Conservation (phyloP, 2,113 vertebrate species). For the Sisor rabdophorus region DNA sequence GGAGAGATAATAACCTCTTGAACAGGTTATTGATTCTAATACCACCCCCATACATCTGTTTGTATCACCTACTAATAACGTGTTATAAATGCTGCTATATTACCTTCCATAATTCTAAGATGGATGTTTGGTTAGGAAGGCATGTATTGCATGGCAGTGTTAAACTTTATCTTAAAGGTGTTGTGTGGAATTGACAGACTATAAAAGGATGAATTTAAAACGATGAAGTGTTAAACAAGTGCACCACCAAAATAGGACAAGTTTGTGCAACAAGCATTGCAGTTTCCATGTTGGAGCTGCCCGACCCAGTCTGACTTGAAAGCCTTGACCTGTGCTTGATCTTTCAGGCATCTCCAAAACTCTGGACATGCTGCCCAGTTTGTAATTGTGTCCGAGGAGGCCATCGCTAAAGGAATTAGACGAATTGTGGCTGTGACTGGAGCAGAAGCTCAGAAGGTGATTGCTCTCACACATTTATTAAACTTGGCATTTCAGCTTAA, state of each 20-base stretch:
- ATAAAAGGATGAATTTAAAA: too few species aligned
- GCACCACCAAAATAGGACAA: neutral
- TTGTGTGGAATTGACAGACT: too few species aligned
- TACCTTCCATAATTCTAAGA: too few species aligned
- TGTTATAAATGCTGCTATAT: too few species aligned
- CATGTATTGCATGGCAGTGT: too few species aligned
- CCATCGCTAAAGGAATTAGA: constrained; percentile 96
- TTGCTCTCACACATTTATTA: constrained; percentile 4
- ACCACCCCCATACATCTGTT: too few species aligned
- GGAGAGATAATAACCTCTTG: too few species aligned
- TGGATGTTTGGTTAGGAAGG: too few species aligned
- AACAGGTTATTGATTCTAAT: too few species aligned
- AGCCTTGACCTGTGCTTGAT: neutral
- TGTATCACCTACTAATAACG: too few species aligned
- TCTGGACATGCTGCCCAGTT: constrained; percentile 83
- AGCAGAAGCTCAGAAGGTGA: constrained; percentile 89
- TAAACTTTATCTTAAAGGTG: too few species aligned
- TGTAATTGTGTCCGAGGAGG: constrained; percentile 93
- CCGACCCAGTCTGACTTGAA: too few species aligned
- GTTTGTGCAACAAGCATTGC: neutral
- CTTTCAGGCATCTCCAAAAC: constrained; percentile 85
- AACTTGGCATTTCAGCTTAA: neutral
- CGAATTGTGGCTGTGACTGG: constrained; percentile 94
- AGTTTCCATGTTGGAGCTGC: neutral
- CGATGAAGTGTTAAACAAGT: neutral